Percentiles rank a stretch among this genome's conserved stretches.
These are phyloP conservation scores for Antennarius maculatus DNA, from an alignment of 2,797 vertebrate genomes.

Conservation along the genomic window DNA sequence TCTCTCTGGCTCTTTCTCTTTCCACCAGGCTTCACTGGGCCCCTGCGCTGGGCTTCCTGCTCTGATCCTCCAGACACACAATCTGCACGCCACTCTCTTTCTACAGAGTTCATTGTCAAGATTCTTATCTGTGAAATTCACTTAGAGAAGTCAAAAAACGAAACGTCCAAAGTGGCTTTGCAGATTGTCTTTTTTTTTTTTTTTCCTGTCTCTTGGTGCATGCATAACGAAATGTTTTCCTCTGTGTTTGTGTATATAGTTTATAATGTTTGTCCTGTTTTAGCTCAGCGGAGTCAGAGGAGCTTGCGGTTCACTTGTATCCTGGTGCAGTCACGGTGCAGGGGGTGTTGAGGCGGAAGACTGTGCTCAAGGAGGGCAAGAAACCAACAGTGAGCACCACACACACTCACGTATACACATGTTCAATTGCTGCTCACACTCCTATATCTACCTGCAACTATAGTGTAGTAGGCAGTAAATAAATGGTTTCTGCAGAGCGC, in stretches of 20 bases:
- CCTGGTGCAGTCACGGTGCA: conserved; percentile 95
- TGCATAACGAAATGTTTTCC: conserved; percentile 17
- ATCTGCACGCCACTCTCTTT: conserved; percentile 60
- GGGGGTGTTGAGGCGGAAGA: conserved; percentile 96
- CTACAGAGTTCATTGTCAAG: conserved; percentile 27
- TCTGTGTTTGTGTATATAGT: conserved; percentile 10
- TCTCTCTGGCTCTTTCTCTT: conserved; percentile 15
- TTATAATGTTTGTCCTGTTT: conserved; percentile 37
- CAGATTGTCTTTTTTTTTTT: conserved; percentile 55
- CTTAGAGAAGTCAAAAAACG: neutral
- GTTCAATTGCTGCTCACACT: conserved; percentile 22
- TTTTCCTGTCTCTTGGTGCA: conserved; percentile 25
- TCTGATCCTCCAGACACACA: conserved; percentile 66
- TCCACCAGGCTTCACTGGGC: conserved; percentile 49
- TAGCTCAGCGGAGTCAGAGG: conserved; percentile 96
- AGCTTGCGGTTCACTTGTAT: conserved; percentile 95
- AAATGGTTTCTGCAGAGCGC: conserved; percentile 19
- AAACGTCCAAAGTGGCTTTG: conserved; percentile 32
- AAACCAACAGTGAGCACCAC: conserved; percentile 89
- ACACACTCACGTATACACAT: neutral
- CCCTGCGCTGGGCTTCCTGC: conserved; percentile 59
- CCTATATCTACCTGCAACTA: neutral
- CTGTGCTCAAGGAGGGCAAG: conserved; percentile 97
- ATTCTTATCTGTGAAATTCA: conserved; percentile 45
- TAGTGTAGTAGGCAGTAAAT: conserved; percentile 26